A percentile compares a stretch with the other conserved stretches of the same genome.
These are phyloP conservation scores for Rafetus swinhoei DNA, from an alignment of 2,113 vertebrate genomes.

Conservation along the genomic window DNA sequence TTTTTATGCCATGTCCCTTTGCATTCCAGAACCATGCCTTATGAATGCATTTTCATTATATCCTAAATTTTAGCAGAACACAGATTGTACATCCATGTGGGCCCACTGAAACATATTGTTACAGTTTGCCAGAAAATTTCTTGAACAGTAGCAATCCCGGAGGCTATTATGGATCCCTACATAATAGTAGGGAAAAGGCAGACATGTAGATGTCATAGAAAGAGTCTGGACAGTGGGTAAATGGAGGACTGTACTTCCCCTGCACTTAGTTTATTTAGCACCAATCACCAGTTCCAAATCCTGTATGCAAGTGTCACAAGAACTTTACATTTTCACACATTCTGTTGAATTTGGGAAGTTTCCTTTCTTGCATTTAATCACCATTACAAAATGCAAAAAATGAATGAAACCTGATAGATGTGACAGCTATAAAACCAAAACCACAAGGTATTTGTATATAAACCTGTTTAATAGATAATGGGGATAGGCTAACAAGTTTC, in stretches of 20 bases:
- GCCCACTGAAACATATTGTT: background rate
- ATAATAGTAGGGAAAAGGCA: background rate
- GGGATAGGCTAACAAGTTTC: background rate
- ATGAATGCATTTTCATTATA: background rate
- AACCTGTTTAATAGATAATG: background rate
- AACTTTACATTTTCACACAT: background rate
- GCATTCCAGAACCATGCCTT: background rate
- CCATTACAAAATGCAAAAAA: background rate
- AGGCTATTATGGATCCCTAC: background rate
- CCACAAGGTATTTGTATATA: background rate
- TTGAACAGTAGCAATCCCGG: background rate
- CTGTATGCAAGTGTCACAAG: background rate
- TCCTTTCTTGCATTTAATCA: background rate
- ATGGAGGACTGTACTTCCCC: background rate
- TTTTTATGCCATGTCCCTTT: background rate
- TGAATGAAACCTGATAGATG: background rate
- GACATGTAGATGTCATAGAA: background rate
- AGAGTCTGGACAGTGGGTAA: background rate
- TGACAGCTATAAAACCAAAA: background rate
- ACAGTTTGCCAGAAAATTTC: background rate
- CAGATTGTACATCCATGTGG: background rate
- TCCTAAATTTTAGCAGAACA: background rate
- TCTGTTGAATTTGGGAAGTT: background rate
- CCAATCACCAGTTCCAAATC: background rate
- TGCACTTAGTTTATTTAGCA: background rate